phyloP scores from a whole-genome alignment of 2,888 invertebrate genomes.

The Parnassius glacialis region DNA sequence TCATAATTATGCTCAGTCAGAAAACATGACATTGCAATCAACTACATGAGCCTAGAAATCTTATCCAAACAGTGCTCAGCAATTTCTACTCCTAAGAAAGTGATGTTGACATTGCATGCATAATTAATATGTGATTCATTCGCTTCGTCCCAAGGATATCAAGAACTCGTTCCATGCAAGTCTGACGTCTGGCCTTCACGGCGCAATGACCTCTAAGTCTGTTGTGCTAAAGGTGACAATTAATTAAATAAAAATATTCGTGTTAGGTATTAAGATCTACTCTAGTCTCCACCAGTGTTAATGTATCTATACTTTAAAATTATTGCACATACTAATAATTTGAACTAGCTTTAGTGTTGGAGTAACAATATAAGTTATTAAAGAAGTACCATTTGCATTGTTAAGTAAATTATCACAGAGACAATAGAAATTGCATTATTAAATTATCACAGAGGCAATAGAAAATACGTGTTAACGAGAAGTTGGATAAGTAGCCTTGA shows the following conservation, averaged over 20 bases:
- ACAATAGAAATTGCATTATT: no score
- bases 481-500: no score
- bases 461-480: no score
- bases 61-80: conserved; percentile 16
- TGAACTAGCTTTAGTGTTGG: no score
- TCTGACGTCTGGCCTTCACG: conserved; percentile 25
- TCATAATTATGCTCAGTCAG: background rate
- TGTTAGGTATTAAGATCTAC: conserved; percentile 5
- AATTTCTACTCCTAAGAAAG: conserved; percentile 31
- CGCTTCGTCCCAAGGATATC: conserved; percentile 24
- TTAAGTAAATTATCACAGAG: no score
- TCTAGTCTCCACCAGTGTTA: conserved; percentile 8
- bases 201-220: conserved; percentile 29
- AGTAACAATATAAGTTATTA: no score
- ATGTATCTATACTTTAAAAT: conserved; percentile 1
- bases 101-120: conserved; percentile 34
- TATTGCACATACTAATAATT: background rate
- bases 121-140: conserved; percentile 33
- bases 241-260: conserved; percentile 9
- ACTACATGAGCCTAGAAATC: conserved; percentile 19
- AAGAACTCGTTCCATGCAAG: conserved; percentile 21
- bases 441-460: no score
- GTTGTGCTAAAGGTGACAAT: conserved; percentile 24
- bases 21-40: conserved; percentile 1
- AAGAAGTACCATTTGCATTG: no score